Conservation (phyloP, 1,140 invertebrate species). For the Plodia interpunctella region DNA sequence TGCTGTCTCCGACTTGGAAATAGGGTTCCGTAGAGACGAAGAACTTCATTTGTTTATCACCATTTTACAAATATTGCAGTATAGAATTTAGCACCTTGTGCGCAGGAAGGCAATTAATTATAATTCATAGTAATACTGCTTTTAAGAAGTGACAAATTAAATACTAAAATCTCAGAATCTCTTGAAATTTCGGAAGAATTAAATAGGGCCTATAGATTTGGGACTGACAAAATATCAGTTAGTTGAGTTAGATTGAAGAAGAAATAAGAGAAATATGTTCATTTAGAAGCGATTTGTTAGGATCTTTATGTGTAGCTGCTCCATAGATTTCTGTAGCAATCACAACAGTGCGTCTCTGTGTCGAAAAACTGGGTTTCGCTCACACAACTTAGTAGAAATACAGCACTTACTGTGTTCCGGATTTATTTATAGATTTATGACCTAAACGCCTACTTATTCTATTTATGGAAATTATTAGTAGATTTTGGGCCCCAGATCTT, state of each 20-base stretch:
- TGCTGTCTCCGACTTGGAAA: slow-evolving; percentile 12
- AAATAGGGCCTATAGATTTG: too few species aligned
- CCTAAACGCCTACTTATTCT: neutral
- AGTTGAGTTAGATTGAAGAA: too few species aligned
- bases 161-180: too few species aligned
- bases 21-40: slow-evolving; percentile 9
- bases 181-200: too few species aligned
- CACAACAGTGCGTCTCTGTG: slow-evolving; percentile 15
- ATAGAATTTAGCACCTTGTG: too few species aligned
- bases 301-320: neutral
- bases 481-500: too few species aligned
- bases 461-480: neutral
- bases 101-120: too few species aligned
- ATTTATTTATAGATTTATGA: slow-evolving; percentile 5
- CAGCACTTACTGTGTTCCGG: neutral
- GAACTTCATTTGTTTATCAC: neutral
- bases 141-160: too few species aligned
- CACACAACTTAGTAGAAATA: neutral
- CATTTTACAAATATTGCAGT: too few species aligned
- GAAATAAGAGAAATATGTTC: too few species aligned
- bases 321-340: slow-evolving; percentile 13
- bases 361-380: slow-evolving; percentile 14
- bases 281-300: neutral
- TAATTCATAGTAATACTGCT: too few species aligned
- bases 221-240: too few species aligned